Percentiles rank a stretch among this genome's conserved stretches.
Evolutionary conservation across 2,113 vertebrate genomes (phyloP).

Genomic region (Anhinga rufa): DNA sequence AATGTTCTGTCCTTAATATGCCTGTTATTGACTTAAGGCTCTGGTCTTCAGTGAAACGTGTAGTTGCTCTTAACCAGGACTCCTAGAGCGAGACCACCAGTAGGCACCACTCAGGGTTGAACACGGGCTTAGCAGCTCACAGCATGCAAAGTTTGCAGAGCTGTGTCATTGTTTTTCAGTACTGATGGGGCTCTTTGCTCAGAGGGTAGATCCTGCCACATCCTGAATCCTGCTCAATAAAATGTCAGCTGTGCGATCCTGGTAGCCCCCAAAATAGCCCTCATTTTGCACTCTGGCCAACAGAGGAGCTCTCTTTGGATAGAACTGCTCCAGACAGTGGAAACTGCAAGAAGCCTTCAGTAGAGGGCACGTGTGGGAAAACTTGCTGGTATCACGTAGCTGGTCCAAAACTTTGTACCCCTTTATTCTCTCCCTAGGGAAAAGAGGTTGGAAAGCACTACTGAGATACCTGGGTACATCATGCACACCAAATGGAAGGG

Average conservation of each 20-base stretch:
- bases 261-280: neutral
- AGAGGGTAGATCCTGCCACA: fast-evolving
- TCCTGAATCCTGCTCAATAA: neutral
- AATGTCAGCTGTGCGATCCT: neutral
- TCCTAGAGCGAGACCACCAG: neutral
- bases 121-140: neutral
- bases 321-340: neutral
- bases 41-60: neutral
- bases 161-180: neutral
- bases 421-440: neutral
- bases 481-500: neutral
- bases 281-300: neutral
- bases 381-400: neutral
- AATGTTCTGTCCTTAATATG: neutral
- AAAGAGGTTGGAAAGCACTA: neutral
- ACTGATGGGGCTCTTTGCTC: neutral
- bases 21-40: neutral
- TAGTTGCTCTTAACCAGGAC: neutral
- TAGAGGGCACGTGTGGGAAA: neutral
- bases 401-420: neutral
- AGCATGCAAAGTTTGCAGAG: neutral
- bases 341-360: neutral
- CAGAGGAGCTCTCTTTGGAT: neutral
- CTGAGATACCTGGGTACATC: neutral
- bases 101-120: neutral